A percentile compares a stretch with the other conserved stretches of the same genome.
Conservation (phyloP, 2,797 vertebrate genomes). For the Falco novaeseelandiae region DNA sequence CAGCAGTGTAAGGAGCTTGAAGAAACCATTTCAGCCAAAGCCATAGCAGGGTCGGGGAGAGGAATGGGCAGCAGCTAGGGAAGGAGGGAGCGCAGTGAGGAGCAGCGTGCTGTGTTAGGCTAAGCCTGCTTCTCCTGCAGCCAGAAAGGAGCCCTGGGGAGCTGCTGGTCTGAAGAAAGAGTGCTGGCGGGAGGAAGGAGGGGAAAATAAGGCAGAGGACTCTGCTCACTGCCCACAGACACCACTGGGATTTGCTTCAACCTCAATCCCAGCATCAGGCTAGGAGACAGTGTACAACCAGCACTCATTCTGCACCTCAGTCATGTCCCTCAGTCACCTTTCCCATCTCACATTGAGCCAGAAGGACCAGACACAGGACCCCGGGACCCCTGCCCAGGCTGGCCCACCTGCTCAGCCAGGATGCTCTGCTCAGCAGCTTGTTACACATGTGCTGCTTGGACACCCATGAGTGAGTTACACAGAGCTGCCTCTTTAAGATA, state of each 20-base stretch:
- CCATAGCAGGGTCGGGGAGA: accelerated
- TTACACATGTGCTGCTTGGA: not conserved
- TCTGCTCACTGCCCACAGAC: not conserved
- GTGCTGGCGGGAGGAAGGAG: not conserved
- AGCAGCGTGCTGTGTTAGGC: not conserved
- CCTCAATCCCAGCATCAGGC: not conserved
- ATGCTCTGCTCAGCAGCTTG: not conserved
- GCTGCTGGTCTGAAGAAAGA: constrained; percentile 1
- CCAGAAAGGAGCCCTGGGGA: not conserved
- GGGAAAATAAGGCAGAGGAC: constrained; percentile 9
- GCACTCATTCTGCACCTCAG: not conserved
- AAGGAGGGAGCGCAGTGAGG: not conserved
- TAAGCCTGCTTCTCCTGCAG: not conserved
- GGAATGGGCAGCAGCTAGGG: not conserved
- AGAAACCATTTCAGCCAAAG: not conserved
- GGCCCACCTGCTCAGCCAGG: not conserved
- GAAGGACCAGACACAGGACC: not conserved
- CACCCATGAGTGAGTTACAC: not conserved
- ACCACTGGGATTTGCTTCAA: not conserved
- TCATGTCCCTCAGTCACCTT: not conserved
- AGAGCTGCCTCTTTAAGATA: not conserved
- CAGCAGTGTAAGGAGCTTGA: not conserved
- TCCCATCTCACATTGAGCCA: not conserved
- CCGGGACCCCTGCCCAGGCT: not conserved
- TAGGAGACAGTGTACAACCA: not conserved